Evolutionary conservation across 2,888 invertebrate genomes (phyloP).

Genomic region (Callinectes sapidus): DNA sequence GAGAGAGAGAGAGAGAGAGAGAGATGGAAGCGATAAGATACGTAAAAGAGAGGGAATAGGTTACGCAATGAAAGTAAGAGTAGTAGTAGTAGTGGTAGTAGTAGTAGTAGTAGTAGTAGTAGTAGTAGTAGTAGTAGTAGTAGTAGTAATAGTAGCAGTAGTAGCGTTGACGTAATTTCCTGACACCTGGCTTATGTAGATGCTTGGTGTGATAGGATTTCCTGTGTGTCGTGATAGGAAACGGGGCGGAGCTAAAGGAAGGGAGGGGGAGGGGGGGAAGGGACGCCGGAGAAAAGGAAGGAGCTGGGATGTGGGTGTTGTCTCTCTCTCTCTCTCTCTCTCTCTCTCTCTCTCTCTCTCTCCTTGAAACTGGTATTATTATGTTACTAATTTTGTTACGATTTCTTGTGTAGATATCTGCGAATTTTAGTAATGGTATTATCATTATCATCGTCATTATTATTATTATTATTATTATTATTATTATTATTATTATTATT

Average conservation of each 20-base stretch:
- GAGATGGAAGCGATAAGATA: neutral
- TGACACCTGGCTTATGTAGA: neutral
- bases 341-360: too few relatives aligned
- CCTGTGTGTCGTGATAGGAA: neutral
- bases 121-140: constrained; percentile 46
- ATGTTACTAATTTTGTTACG: too few relatives aligned
- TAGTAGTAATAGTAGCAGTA: constrained; percentile 17
- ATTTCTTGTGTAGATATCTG: too few relatives aligned
- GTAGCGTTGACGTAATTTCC: neutral
- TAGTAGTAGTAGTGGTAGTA: neutral
- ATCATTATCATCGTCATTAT: too few relatives aligned
- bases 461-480: too few relatives aligned
- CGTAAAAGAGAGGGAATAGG: neutral
- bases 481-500: too few relatives aligned
- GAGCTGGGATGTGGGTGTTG: neutral
- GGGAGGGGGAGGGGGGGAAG: neutral
- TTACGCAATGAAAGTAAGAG: neutral
- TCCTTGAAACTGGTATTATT: too few relatives aligned
- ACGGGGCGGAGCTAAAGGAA: too few relatives aligned
- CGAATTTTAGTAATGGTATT: too few relatives aligned
- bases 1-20: constrained; percentile 16
- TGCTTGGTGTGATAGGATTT: neutral
- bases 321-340: too few relatives aligned
- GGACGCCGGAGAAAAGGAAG: neutral
- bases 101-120: neutral